Evolutionary conservation across 2,113 vertebrate species (phyloP), one percentile per base, ranked within the genome.

Genomic region (Murina feae): DNA sequence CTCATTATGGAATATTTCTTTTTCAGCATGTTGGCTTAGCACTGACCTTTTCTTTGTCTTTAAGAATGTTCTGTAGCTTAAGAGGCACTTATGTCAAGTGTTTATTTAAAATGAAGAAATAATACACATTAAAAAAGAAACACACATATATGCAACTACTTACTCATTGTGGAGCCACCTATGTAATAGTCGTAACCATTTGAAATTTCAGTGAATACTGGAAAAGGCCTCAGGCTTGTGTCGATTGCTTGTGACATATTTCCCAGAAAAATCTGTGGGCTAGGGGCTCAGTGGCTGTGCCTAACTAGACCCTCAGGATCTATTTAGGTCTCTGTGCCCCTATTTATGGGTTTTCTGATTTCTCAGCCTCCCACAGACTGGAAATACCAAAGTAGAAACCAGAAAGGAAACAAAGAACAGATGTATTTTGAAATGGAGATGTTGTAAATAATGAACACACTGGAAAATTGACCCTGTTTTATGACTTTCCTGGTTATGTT

Each of bases 21-120:
- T 87, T 55, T 94, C 71, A 47, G 95, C 91, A 74, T 72, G 4
- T 86, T 49, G 95, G 47, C 13, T 81, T 95, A 95, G 51, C 74
- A 44, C 2, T 88, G 79, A 90, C 58, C 47, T 96, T 93, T 89
- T 9, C 78, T 95, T 94, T 97, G 53, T 95, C 76, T 81, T 68
- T 28, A 96, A 60, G 79, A 94, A 83, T 58, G 35, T 9, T 23
- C 2, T 4, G 25, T 86, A 87, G 4, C 82, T 90, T 53, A 94
- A 63, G 18, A 92, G 87, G 83, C 65, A 89, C 5, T 75, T 90
- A 76, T 6, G 23, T 23, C 72, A 78, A 96, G n/a, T 65, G 53
- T 17, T 71, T 6, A 74, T 78, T 91, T 96, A 74, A 92, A 91
- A 87, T 49, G 55, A 81, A 89, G 63, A 95, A 80, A 85, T 93